Evolutionary conservation across 2,113 vertebrate genomes (phyloP).

Genomic region (Dipodomys stephensi): DNA sequence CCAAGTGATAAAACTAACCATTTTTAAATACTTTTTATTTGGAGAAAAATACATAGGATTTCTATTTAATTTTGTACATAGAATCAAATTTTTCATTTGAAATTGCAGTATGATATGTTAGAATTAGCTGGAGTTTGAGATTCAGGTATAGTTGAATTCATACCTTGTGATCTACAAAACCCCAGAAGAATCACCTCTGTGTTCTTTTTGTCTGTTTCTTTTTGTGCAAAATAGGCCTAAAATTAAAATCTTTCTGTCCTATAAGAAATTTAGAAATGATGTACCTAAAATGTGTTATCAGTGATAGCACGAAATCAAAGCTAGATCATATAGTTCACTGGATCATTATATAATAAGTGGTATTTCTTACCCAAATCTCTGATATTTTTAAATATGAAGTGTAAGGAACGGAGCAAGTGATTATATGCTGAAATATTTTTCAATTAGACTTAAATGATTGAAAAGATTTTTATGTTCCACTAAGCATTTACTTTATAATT

Average conservation of each 20-base stretch:
- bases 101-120: not conserved
- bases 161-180: not conserved
- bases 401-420: not conserved
- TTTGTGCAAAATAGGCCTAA: not conserved
- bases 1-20: constrained; percentile 16
- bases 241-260: constrained; percentile 14
- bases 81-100: constrained; percentile 7
- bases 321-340: constrained; percentile 10
- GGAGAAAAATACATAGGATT: not conserved
- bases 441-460: not conserved
- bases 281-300: not conserved
- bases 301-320: not conserved
- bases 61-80: not conserved
- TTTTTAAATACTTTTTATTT: too few species aligned
- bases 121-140: not conserved
- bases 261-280: constrained; percentile 8
- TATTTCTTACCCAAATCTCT: not conserved
- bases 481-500: constrained; percentile 38
- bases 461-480: not conserved
- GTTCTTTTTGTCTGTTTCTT: constrained; percentile 11
- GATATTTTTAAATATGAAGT: not conserved
- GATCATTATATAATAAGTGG: constrained; percentile 21
- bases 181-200: not conserved
- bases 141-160: not conserved
- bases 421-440: constrained; percentile 34